phyloP scores from a whole-genome alignment of 2,113 vertebrate genomes.

The Vidua chalybeata region DNA sequence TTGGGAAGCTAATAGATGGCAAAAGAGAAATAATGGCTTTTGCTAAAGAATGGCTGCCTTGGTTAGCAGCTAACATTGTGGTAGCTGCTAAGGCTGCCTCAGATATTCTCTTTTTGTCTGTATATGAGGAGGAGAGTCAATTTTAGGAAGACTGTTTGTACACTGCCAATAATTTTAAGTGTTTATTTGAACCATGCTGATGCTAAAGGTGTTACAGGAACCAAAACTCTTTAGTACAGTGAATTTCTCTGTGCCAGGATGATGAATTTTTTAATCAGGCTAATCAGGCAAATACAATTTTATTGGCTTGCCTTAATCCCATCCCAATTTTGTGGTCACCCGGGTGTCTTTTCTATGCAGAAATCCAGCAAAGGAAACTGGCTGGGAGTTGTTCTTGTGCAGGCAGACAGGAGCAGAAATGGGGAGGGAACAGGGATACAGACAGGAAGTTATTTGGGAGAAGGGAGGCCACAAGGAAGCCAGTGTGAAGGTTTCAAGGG shows the following conservation, averaged over 20 bases:
- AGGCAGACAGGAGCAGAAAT: constrained; percentile 34
- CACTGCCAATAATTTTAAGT: not conserved
- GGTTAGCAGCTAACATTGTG: not conserved
- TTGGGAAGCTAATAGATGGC: not conserved
- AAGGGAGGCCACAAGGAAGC: constrained; percentile 57
- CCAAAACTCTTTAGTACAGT: not conserved
- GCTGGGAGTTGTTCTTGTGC: constrained; percentile 29
- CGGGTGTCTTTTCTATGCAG: not conserved
- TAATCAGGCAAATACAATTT: not conserved
- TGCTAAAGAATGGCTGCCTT: not conserved
- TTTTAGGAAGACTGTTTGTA: not conserved
- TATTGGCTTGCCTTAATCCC: not conserved
- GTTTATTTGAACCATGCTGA: not conserved
- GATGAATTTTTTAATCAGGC: not conserved
- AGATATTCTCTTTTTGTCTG: not conserved
- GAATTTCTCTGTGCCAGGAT: not conserved
- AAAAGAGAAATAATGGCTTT: not conserved
- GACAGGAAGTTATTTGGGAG: constrained; percentile 61
- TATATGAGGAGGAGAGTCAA: not conserved
- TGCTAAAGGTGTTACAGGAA: not conserved
- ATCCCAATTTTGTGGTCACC: not conserved
- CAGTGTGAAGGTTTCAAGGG: constrained; percentile 59
- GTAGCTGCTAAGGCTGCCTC: not conserved
- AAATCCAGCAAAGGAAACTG: constrained; percentile 46
- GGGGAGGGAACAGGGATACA: constrained; percentile 46